A percentile compares a stretch with the other conserved stretches of the same genome.
Conservation (phyloP, 2,888 invertebrate species). For the Nymphalis urticae region DNA sequence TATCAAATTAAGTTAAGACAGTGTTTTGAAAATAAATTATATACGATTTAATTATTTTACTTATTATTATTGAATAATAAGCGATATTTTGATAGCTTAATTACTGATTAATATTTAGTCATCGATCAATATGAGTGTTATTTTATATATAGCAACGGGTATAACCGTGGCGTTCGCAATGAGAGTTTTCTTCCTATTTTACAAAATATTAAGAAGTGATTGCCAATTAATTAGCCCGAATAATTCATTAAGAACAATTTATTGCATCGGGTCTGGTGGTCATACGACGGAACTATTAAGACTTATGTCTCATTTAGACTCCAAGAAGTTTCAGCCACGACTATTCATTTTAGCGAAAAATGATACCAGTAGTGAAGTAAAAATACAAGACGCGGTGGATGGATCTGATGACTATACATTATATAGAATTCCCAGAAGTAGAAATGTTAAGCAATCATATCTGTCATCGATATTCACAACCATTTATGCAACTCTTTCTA, state of each 20-base stretch:
- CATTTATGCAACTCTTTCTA: slow-evolving; percentile 84
- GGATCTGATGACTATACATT: slow-evolving; percentile 69
- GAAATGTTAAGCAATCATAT: slow-evolving; percentile 94
- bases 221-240: slow-evolving; percentile 43
- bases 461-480: slow-evolving; percentile 90
- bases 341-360: slow-evolving; percentile 89
- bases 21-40: too few relatives aligned
- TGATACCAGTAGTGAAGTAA: slow-evolving; percentile 88
- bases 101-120: background rate
- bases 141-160: background rate
- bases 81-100: background rate
- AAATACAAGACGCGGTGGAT: slow-evolving; percentile 81
- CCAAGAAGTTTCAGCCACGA: slow-evolving; percentile 86
- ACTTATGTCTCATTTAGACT: slow-evolving; percentile 84
- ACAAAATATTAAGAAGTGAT: slow-evolving; percentile 32
- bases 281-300: slow-evolving; percentile 97
- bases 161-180: slow-evolving; percentile 1
- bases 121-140: slow-evolving; percentile 11
- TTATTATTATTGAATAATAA: background rate
- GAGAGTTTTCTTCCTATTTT: slow-evolving; percentile 30
- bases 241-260: slow-evolving; percentile 71
- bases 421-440: slow-evolving; percentile 88
- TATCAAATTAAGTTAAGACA: too few relatives aligned
- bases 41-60: too few relatives aligned
- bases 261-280: slow-evolving; percentile 91